Evolutionary conservation across 2,113 vertebrate species (phyloP).

Genomic region (Leptosomus discolor): DNA sequence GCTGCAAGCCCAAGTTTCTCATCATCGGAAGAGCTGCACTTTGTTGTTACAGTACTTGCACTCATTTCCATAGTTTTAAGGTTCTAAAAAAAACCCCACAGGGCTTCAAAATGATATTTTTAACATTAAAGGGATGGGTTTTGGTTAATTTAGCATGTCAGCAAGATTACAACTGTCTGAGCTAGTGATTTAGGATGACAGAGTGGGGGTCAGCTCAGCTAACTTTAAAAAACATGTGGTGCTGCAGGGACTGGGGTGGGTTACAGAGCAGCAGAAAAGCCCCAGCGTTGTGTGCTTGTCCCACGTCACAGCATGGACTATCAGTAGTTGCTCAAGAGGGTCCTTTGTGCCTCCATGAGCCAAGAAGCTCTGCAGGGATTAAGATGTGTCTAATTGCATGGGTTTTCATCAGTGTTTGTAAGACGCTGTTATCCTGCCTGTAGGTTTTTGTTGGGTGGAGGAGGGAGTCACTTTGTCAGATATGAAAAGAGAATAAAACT

Average conservation of each 20-base stretch:
- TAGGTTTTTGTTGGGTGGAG: neutral
- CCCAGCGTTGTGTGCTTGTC: neutral
- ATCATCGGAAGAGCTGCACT: neutral
- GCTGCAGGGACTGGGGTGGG: neutral
- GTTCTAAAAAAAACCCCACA: neutral
- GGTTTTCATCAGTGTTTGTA: neutral
- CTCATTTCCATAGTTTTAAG: neutral
- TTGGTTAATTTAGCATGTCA: neutral
- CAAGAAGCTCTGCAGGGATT: neutral
- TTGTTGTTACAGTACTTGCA: neutral
- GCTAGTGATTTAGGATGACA: neutral
- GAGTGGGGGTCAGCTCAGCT: neutral
- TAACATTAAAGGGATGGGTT: neutral
- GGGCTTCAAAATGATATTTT: neutral
- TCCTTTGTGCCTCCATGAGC: neutral
- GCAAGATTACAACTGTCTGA: neutral
- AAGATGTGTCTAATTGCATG: neutral
- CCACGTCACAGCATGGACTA: accelerated
- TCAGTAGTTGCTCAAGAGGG: neutral
- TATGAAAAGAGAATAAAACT: neutral
- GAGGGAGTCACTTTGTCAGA: neutral
- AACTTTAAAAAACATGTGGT: neutral
- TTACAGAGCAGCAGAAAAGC: neutral
- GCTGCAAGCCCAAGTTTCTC: neutral
- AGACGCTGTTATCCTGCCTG: neutral